Percentiles rank a stretch among this genome's conserved stretches.
Evolutionary conservation across 2,797 vertebrate genomes (phyloP).

Genomic region (Bovichtus diacanthus): DNA sequence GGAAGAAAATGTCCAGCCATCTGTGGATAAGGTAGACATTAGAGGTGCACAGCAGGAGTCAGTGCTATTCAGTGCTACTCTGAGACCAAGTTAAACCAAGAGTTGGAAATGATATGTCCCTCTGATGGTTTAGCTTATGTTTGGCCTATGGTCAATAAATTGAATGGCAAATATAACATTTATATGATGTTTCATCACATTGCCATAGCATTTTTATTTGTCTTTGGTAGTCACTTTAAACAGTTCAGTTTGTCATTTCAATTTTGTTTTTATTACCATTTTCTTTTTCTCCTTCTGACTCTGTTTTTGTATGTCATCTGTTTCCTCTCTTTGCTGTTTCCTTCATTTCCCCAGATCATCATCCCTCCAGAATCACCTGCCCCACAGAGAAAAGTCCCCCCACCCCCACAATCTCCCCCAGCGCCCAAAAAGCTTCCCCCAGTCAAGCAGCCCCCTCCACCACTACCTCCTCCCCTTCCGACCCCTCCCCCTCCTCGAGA

Average conservation of each 20-base stretch:
- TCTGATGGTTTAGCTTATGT: constrained; percentile 4
- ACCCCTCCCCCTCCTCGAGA: constrained; percentile 51
- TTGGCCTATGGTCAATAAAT: constrained; percentile 4
- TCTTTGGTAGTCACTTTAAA: neutral
- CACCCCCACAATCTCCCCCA: constrained; percentile 71
- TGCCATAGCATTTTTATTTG: neutral
- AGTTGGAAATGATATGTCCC: constrained; percentile 7
- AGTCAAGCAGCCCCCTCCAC: constrained; percentile 70
- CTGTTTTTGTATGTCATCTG: constrained; percentile 35
- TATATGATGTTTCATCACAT: constrained; percentile 6
- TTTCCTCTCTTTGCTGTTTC: constrained; percentile 56
- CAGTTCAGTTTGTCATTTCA: neutral
- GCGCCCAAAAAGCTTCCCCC: constrained; percentile 71
- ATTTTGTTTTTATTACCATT: neutral
- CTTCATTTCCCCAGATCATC: constrained; percentile 86
- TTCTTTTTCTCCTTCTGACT: constrained; percentile 33
- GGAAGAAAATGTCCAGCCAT: constrained; percentile 83
- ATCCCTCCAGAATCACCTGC: constrained; percentile 89
- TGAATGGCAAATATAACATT: constrained; percentile 4
- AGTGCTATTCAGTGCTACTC: neutral
- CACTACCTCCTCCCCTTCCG: constrained; percentile 57
- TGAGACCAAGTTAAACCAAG: constrained; percentile 4
- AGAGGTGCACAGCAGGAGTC: constrained; percentile 10
- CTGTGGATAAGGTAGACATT: constrained; percentile 93
- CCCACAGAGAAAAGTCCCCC: constrained; percentile 87